Percentiles rank a stretch among this genome's conserved stretches.
Evolutionary conservation across 2,113 vertebrate genomes (phyloP).

Genomic region (Gallinago undulata): DNA sequence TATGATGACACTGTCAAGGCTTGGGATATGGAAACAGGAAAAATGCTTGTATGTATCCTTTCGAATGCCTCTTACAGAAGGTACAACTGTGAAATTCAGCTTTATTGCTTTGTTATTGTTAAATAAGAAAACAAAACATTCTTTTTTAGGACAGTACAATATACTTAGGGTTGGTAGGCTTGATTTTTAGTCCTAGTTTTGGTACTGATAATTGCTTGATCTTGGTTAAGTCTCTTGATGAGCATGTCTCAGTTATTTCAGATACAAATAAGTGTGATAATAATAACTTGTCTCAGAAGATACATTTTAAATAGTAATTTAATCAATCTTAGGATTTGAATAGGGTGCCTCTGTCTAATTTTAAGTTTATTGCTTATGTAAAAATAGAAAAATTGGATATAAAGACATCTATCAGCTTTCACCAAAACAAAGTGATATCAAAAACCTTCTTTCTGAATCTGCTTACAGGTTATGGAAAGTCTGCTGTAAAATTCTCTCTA

Average conservation of each 20-base stretch:
- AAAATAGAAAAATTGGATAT: neutral
- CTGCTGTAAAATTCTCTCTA: neutral
- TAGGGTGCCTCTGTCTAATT: neutral
- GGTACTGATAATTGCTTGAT: neutral
- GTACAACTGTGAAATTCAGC: neutral
- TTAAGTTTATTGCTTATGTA: neutral
- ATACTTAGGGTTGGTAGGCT: neutral
- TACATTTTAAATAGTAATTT: neutral
- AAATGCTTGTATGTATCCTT: slow-evolving; percentile 70
- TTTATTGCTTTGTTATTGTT: neutral
- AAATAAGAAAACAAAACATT: neutral
- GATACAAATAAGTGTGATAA: neutral
- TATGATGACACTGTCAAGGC: slow-evolving; percentile 76
- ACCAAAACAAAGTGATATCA: neutral
- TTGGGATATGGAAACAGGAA: slow-evolving; percentile 81
- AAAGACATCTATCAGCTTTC: neutral
- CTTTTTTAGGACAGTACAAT: neutral
- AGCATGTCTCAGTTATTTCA: neutral
- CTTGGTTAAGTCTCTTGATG: neutral
- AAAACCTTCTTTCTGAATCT: neutral
- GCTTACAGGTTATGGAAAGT: neutral
- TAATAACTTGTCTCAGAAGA: neutral
- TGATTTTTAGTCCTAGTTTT: neutral
- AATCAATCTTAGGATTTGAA: neutral
- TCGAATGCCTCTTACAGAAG: neutral